Evolutionary conservation across 92 coral and sea anemone genomes (phyloP), one percentile per base, ranked within the genome.

Genomic region (Parazoanthus atlanticus): DNA sequence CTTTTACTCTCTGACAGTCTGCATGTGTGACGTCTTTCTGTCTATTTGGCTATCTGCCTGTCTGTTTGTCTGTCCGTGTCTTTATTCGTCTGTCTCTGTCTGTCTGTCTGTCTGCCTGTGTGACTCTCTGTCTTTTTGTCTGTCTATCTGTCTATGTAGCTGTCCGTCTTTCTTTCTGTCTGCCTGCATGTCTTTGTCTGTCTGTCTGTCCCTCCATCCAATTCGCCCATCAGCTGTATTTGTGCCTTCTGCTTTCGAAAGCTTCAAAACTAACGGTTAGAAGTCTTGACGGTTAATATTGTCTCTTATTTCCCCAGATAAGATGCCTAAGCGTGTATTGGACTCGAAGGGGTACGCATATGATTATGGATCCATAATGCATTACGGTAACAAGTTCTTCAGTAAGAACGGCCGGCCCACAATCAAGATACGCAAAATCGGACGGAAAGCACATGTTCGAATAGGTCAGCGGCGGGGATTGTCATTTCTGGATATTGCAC

Each of bases 331-430:
- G 67, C 90, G 84, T 74, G 85, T 91, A 0, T 91, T 97, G 98
- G 97, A 97, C 76, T 95, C 98, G 12, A 97, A 95, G 97, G 94
- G 93, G 31, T 97, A 94, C 67, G 99, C 98, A 5, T 97, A 97
- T 72, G 99, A 97, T 89, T 97, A 94, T 79, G 94, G 91, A 90
- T 95, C 98, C 70, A 94, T 97, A 64, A 97, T 97, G 99, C 99
- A 97, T 78, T 97, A 97, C 49, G 99, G 99, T 15, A 82, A 94
- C 26, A 94, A 89, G 90, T 97, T 95, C 87, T 97, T 95, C 91
- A 93, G 97, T 85, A 93, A 87, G 88, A 97, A 95, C 88, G 90
- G 91, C 36, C 94, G 92, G 85, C 80, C 92, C 12, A 97, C 99
- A 0, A 92, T 97, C 19, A 96, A 93, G 81, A 92, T 97, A 49